Base-by-base conservation (phyloP, 2,797 vertebrate genomes). In the Tenualosa thibaudeaui region DNA sequence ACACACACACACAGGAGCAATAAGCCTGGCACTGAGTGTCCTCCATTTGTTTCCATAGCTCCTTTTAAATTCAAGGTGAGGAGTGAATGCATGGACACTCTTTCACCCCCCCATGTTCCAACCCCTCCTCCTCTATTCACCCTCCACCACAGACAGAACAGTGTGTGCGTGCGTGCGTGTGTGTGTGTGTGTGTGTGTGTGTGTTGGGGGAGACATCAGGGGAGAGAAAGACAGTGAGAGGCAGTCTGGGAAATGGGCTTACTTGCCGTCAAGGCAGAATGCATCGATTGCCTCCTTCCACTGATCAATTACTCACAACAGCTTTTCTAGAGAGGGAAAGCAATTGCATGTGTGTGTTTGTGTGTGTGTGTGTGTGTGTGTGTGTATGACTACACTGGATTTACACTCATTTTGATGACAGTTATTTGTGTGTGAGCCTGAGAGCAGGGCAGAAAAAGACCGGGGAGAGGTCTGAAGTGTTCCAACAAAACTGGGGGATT, bases 281-380 rank as follows among this genome's bases (percentile, higher is more conserved):
- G 86, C 92, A 96, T 95, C 90, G 94, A 95, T 95, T 91, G 89
- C 88, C 90, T 91, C 89, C 90, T 91, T 90, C 93, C 90, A 89
- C 90, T 91, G 93, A 94, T 94, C 94, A 94, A 95, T 95, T 93
- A 94, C 91, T 93, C 92, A 94, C 93, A 94, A 95, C 94, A 93
- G 94, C 94, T 93, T 94, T 94, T 93, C 90, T 86, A 92, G 90
- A 87, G 90, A 92, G 92, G 88, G 89, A 86, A 90, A 92, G 71
- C 90, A 91, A 89, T 89, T 87, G 90, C 86, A 90, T 87, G 37
- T 10, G 65, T 40, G 75, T 54, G 65, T 40, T 62, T 54, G 81
- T 81, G 54, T 54, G 24, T 43, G 19, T 81, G 81, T 31, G 4
- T 50, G 51, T 40, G 43, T 46, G 60, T 17, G 82, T 82, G 68